Evolutionary conservation across 1,140 invertebrate species (phyloP), one percentile per base, ranked within the genome.

Genomic region (Drosophila biarmipes): DNA sequence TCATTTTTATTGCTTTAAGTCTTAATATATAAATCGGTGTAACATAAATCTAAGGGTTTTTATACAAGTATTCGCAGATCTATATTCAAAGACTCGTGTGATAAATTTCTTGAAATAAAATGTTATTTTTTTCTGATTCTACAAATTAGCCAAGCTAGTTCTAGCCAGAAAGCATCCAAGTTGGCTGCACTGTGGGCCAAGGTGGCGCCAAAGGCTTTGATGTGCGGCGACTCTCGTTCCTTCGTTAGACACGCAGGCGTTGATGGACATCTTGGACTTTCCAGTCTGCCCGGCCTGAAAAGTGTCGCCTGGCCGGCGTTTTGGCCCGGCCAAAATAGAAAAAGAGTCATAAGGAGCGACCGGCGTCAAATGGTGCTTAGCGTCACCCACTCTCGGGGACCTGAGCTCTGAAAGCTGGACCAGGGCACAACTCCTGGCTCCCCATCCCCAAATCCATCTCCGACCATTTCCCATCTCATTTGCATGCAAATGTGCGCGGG

Each of bases 401-500:
- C 37, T 12, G 15, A 35, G 45, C 37, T 48, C 38, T 19, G 11
- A 19, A 31, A 21, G 35, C 57, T 61, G 64, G 69, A 58, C 75
- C 64, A 64, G 15, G 12, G n/a, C 12, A 27, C 35, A 49, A 53
- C 56, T 72, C 71, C 67, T 59, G 64, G 61, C 55, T 63, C 42
- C 29, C 53, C 34, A 53, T 49, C 19, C 38, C 45, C 11, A 21
- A 1, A 51, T n/a, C 53, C 58, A 54, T 38, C 52, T 7, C 56
- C 46, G 19, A 2, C 31, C 57, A 57, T 58, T 62, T 62, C 38
- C 58, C 61, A 63, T 45, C 79, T 89, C 79, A 89, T 89, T 89
- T 89, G 84, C 84, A 89, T 89, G 84, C 51, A 89, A 89, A 89
- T 89, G 84, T 89, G 84, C 84, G 84, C 84, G 84, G 84, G 84